Evolutionary conservation across 2,888 invertebrate genomes (phyloP), one percentile per base, ranked within the genome.

Genomic region (Tetheella fluctuosa): DNA sequence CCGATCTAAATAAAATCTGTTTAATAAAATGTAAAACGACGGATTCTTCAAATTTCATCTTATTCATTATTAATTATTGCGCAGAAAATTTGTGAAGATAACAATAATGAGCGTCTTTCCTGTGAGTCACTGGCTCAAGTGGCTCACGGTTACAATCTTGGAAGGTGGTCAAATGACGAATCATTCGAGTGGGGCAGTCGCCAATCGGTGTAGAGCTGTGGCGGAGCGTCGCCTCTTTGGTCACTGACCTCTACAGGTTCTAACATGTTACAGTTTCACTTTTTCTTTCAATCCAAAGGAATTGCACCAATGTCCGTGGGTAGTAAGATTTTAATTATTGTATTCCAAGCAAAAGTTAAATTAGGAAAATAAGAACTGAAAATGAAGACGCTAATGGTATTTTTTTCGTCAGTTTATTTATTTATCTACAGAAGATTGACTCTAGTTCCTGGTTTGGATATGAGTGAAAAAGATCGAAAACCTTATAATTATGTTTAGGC

Each of bases 221-320:
- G 68, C 64, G 65, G 65, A 63, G 66, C 54, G 64, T 63, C 67
- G 61, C 64, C 68, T 68, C 80, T 81, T 48, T 90, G 91, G 91
- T 91, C 92, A 89, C 82, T 87, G 91, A 91, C 91, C 92, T 80
- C 86, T 80, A 84, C 92, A 89, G 89, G 92, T 91, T 90, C 85
- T 79, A 81, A 90, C 91, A 86, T 90, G 92, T 85, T 90, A 87
- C 86, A 87, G 82, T 90, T 92, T 91, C 89, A 90, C 90, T 92
- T 91, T 90, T 90, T 87, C 85, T 84, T 85, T 80, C 68, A 67
- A 73, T 70, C 60, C 54, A 61, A 54, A 64, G 56, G 58, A 59
- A 61, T 54, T 55, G 23, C 17, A 20, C 20, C 42, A 42, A 17
- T 42, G n/a, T 42, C 17, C 17, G 4, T 2, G 6, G 39, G 15